Evolutionary conservation across 2,888 invertebrate genomes (phyloP).

Genomic region (Pyrochroa serraticornis): DNA sequence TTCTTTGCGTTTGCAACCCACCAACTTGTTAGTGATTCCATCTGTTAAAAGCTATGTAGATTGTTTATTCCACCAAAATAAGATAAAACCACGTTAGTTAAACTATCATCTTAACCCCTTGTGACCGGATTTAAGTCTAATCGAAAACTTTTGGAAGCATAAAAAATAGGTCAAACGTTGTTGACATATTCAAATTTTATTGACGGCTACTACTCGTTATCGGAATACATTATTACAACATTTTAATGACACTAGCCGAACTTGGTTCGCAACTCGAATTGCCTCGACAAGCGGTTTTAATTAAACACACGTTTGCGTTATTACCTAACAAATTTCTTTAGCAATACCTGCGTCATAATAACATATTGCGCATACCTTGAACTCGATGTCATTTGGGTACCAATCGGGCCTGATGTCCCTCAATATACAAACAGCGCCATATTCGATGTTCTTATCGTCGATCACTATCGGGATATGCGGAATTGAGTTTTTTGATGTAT

Average conservation of each 20-base stretch:
- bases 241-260: slow-evolving; percentile 1
- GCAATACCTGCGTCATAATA: slow-evolving; percentile 17
- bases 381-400: slow-evolving; percentile 67
- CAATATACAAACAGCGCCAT: slow-evolving; percentile 72
- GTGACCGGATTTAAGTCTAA: too few relatives aligned
- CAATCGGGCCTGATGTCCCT: slow-evolving; percentile 73
- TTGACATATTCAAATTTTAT: too few relatives aligned
- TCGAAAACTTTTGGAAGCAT: too few relatives aligned
- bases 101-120: not conserved
- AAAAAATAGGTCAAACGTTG: too few relatives aligned
- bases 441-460: slow-evolving; percentile 69
- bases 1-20: slow-evolving; percentile 68
- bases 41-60: slow-evolving; percentile 82
- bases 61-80: slow-evolving; percentile 37
- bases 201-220: too few relatives aligned
- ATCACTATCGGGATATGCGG: slow-evolving; percentile 41
- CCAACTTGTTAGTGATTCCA: slow-evolving; percentile 91
- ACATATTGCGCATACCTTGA: slow-evolving; percentile 66
- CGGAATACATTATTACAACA: not conserved
- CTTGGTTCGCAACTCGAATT: not conserved
- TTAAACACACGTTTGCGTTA: too few relatives aligned
- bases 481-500: not conserved
- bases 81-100: slow-evolving; percentile 1
- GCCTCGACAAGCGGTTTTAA: too few relatives aligned
- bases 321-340: not conserved